Evolutionary conservation across 2,113 vertebrate genomes (phyloP).

Genomic region (Bettongia penicillata): DNA sequence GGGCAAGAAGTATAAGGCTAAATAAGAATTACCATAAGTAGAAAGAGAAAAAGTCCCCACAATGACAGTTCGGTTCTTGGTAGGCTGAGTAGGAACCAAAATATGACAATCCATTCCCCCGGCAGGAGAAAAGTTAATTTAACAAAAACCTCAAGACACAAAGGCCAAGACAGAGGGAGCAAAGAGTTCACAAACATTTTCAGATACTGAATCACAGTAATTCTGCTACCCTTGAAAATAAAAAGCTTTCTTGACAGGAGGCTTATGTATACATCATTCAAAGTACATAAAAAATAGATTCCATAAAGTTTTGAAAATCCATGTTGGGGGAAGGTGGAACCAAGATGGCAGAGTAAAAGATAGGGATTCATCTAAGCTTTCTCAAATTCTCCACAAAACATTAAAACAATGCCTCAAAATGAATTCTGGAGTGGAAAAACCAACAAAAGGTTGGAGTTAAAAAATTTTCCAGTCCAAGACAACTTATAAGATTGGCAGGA

Average conservation of each 20-base stretch:
- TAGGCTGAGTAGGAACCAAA: neutral
- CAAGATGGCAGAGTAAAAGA: too few species aligned
- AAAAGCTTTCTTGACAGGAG: neutral
- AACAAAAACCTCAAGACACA: neutral
- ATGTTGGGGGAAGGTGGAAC: too few species aligned
- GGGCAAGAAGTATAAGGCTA: neutral
- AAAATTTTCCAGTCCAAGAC: too few species aligned
- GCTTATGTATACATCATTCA: neutral
- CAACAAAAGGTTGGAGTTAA: too few species aligned
- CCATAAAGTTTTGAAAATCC: neutral
- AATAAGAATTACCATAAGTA: conserved; percentile 20
- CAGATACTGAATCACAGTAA: neutral
- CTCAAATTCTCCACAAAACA: too few species aligned
- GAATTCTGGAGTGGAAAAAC: too few species aligned
- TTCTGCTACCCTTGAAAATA: neutral
- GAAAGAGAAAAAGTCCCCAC: neutral
- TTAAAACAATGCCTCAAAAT: too few species aligned
- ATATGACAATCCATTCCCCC: rapidly evolving
- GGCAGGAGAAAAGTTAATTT: neutral
- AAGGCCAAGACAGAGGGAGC: neutral
- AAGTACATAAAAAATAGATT: neutral
- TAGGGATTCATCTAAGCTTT: too few species aligned
- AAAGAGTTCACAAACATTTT: neutral
- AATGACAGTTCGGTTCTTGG: neutral
- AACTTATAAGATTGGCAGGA: too few species aligned